These are phyloP conservation scores for Dendropsophus ebraccatus DNA, from an alignment of 2,113 vertebrate species.

Conservation along the genomic window DNA sequence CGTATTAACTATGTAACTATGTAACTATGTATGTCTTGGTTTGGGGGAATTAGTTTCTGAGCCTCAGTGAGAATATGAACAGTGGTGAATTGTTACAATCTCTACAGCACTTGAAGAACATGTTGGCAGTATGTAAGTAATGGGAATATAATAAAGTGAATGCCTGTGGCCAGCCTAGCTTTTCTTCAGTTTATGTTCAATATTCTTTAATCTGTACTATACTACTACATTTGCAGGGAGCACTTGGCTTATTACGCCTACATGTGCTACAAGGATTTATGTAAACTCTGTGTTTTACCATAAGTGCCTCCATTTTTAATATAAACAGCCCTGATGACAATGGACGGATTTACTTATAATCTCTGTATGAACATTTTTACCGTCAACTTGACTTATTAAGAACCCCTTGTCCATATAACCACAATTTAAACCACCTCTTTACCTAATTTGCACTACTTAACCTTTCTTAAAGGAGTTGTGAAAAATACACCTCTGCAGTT, in stretches of 20 bases:
- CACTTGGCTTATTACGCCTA: background rate
- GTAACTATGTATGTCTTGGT: too few relatives aligned
- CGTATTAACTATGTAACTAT: too few relatives aligned
- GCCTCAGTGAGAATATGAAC: too few relatives aligned
- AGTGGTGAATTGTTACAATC: too few relatives aligned
- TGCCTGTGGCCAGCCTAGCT: too few relatives aligned
- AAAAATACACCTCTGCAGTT: slow-evolving; percentile 10
- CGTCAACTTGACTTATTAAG: background rate
- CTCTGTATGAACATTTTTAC: background rate
- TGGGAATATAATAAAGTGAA: too few relatives aligned
- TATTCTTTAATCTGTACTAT: too few relatives aligned
- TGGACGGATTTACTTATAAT: slow-evolving; percentile 24
- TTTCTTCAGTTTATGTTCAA: too few relatives aligned
- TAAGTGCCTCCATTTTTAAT: background rate
- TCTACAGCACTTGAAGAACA: too few relatives aligned
- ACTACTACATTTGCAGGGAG: background rate
- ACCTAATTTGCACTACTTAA: slow-evolving; percentile 27
- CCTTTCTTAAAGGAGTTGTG: slow-evolving; percentile 27
- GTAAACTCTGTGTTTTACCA: background rate
- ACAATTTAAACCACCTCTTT: slow-evolving; percentile 19
- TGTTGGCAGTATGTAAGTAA: too few relatives aligned
- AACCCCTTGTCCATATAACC: slow-evolving; percentile 4
- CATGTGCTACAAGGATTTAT: background rate
- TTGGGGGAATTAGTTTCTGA: too few relatives aligned
- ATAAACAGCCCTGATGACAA: slow-evolving; percentile 8